These are phyloP conservation scores for Leptinotarsa tumamoca DNA, from an alignment of 2,888 invertebrate species.

Conservation along the genomic window DNA sequence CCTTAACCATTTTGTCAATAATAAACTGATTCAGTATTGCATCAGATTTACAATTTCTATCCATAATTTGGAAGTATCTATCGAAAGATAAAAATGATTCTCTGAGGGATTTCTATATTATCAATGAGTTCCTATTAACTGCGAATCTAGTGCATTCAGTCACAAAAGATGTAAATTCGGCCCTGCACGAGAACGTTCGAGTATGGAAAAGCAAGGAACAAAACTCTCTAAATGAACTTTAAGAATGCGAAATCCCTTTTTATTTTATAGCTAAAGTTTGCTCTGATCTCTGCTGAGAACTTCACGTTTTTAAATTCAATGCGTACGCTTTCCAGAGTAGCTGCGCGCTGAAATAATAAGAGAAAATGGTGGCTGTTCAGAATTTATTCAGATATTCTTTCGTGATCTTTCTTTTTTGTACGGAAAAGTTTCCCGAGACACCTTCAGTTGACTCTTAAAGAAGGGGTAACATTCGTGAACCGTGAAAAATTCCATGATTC, in stretches of 20 bases:
- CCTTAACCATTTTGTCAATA: too few relatives aligned
- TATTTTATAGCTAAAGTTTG: slow-evolving; percentile 46
- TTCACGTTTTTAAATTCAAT: slow-evolving; percentile 43
- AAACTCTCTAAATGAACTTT: slow-evolving; percentile 46
- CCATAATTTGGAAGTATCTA: too few relatives aligned
- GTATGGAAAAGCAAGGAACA: neutral
- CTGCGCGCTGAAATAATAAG: slow-evolving; percentile 38
- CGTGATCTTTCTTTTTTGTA: slow-evolving; percentile 12
- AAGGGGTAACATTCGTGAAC: neutral
- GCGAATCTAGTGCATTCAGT: neutral
- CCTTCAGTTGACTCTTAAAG: neutral
- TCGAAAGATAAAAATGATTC: too few relatives aligned
- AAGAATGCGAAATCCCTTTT: slow-evolving; percentile 48
- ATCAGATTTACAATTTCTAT: too few relatives aligned
- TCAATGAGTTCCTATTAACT: too few relatives aligned
- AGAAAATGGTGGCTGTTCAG: slow-evolving; percentile 35
- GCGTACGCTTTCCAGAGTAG: slow-evolving; percentile 35
- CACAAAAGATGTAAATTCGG: neutral
- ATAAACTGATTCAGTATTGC: too few relatives aligned
- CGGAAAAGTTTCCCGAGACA: neutral
- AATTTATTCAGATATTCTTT: slow-evolving; percentile 40
- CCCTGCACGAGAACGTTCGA: neutral
- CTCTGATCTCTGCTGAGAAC: slow-evolving; percentile 39
- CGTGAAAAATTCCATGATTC: neutral
- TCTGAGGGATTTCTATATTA: too few relatives aligned